Evolutionary conservation across 1,140 invertebrate genomes (phyloP).

Genomic region (Conopomorpha cramerella): DNA sequence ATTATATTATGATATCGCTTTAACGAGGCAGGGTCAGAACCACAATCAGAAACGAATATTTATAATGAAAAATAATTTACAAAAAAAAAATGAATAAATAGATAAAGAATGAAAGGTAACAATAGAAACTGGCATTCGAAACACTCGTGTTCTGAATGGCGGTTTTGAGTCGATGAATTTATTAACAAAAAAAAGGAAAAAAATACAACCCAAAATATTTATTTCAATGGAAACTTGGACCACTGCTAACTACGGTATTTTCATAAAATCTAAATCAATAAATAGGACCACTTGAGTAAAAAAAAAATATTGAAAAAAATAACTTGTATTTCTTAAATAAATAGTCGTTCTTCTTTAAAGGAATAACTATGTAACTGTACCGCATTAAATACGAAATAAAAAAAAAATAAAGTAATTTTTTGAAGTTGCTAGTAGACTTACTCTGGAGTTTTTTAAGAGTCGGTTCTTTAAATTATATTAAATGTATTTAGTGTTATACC

Average conservation of each 20-base stretch:
- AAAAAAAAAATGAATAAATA: constrained; percentile 16
- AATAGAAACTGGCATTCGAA: too few relatives aligned
- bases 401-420: constrained; percentile 8
- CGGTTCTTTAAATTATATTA: too few relatives aligned
- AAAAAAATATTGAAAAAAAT: too few relatives aligned
- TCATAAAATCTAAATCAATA: constrained; percentile 25
- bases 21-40: constrained; percentile 53
- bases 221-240: constrained; percentile 31
- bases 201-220: constrained; percentile 4
- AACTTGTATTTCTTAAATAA: too few relatives aligned
- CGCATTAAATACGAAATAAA: constrained; percentile 16
- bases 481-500: too few relatives aligned
- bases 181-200: too few relatives aligned
- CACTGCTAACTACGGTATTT: constrained; percentile 33
- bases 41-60: constrained; percentile 36
- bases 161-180: too few relatives aligned
- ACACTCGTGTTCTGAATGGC: too few relatives aligned
- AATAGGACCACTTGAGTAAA: constrained; percentile 43
- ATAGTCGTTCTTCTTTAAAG: too few relatives aligned
- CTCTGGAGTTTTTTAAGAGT: too few relatives aligned
- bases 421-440: constrained; percentile 28
- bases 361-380: too few relatives aligned
- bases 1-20: constrained; percentile 52
- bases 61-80: constrained; percentile 20
- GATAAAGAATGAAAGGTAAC: too few relatives aligned